These are phyloP conservation scores for Hemithea aestivaria DNA, from an alignment of 2,888 invertebrate species.

Conservation along the genomic window DNA sequence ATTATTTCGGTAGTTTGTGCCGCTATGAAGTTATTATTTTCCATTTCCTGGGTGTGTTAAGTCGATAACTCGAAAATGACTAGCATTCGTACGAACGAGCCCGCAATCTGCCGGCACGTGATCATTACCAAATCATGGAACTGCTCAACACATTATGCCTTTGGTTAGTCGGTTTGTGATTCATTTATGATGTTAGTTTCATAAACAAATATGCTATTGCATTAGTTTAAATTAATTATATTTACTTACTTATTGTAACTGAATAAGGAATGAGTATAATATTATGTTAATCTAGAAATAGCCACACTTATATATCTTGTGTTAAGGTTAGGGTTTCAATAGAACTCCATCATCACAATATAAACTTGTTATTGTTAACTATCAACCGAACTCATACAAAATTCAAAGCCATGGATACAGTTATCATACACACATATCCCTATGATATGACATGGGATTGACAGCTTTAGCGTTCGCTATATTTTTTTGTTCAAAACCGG, in stretches of 20 bases:
- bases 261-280: no score
- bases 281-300: no score
- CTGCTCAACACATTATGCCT: conserved; percentile 28
- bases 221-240: no score
- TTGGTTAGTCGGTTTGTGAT: conserved; percentile 4
- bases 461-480: conserved; percentile 25
- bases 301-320: no score
- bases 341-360: no score
- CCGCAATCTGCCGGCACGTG: conserved; percentile 37
- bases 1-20: conserved; percentile 64
- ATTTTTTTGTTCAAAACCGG: conserved; percentile 31
- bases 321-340: no score
- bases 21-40: conserved; percentile 76
- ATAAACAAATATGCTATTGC: no score
- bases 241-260: no score
- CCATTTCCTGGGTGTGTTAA: conserved; percentile 72
- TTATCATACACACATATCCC: conserved; percentile 15
- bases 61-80: conserved; percentile 78
- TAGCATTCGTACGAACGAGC: conserved; percentile 61
- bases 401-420: no score
- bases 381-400: no score
- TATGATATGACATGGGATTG: conserved; percentile 24
- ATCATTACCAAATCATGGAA: conserved; percentile 62
- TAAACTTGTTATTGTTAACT: no score
- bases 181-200: no score